Conservation (phyloP, 2,797 vertebrate species). For the Pelochelys cantorii region DNA sequence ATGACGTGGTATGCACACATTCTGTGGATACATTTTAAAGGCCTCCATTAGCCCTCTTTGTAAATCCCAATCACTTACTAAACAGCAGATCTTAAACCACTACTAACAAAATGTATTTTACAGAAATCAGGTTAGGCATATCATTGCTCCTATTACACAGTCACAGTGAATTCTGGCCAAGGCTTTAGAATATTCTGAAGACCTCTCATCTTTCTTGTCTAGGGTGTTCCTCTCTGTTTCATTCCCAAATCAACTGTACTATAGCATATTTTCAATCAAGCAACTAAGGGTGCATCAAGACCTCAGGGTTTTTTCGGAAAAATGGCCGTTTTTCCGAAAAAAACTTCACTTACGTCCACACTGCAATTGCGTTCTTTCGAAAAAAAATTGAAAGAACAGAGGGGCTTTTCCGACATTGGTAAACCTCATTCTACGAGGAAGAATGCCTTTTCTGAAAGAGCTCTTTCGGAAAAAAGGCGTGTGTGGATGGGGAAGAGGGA, state of each 20-base stretch:
- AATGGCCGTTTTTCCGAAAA: no score
- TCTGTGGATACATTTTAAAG: constrained; percentile 45
- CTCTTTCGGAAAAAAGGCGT: no score
- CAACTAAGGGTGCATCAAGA: constrained; percentile 20
- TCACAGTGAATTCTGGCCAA: constrained; percentile 20
- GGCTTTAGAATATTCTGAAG: background rate
- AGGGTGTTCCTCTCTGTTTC: constrained; percentile 29
- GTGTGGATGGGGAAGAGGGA: no score
- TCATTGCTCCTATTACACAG: constrained; percentile 31
- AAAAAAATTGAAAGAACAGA: no score
- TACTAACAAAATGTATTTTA: background rate
- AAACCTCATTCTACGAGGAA: no score
- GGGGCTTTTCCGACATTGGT: no score
- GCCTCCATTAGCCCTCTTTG: constrained; percentile 36
- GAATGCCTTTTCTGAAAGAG: no score
- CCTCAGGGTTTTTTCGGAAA: no score
- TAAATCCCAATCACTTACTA: constrained; percentile 30
- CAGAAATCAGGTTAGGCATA: constrained; percentile 29
- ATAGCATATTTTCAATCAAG: constrained; percentile 76
- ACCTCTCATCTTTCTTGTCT: constrained; percentile 25
- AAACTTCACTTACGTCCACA: no score
- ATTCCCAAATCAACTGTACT: constrained; percentile 73
- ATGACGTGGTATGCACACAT: background rate
- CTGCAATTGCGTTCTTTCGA: no score
- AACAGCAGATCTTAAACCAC: constrained; percentile 41